A percentile compares a stretch with the other conserved stretches of the same genome.
Evolutionary conservation across 2,888 invertebrate genomes (phyloP).

Genomic region (Mechanitis mazaeus): DNA sequence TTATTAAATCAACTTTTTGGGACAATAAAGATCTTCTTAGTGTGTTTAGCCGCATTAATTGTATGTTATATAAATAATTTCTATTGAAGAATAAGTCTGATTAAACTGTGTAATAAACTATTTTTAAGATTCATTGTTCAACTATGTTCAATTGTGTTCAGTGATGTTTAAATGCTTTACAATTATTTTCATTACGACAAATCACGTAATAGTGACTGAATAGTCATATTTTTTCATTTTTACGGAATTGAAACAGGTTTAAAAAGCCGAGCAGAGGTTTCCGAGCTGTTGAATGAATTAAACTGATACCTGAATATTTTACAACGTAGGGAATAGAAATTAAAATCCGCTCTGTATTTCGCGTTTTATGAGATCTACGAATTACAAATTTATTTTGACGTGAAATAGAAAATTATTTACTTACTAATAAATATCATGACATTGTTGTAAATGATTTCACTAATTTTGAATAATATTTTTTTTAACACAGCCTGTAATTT

Average conservation of each 20-base stretch:
- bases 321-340: slow-evolving; percentile 17
- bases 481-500: no score
- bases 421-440: background rate
- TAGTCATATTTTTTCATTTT: slow-evolving; percentile 13
- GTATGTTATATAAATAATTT: no score
- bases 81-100: no score
- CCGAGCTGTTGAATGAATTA: slow-evolving; percentile 26
- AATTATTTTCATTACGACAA: background rate
- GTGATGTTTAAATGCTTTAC: no score
- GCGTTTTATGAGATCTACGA: slow-evolving; percentile 1
- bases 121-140: no score
- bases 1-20: no score
- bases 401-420: background rate
- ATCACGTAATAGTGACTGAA: background rate
- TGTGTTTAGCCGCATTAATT: no score
- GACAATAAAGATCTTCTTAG: no score
- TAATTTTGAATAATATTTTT: background rate
- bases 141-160: no score
- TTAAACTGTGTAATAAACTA: no score
- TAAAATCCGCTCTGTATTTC: slow-evolving; percentile 11
- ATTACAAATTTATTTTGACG: background rate
- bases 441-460: background rate
- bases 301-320: slow-evolving; percentile 20
- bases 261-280: slow-evolving; percentile 23
- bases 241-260: slow-evolving; percentile 19